Conservation (phyloP, 2,888 invertebrate species). For the Euclidia mi region DNA sequence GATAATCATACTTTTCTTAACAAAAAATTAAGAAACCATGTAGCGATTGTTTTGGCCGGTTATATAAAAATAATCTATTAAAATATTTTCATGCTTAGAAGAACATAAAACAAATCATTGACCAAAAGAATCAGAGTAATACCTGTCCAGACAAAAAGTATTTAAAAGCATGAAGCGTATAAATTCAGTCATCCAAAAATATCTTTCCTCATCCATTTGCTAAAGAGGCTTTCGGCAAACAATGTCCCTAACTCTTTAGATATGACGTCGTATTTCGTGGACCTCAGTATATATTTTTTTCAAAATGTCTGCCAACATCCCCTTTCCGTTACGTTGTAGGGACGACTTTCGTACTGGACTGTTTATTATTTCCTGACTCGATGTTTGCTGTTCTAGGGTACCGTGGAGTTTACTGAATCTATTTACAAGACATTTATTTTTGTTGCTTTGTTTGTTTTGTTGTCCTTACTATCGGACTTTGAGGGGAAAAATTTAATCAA, state of each 20-base stretch:
- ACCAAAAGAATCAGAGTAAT: neutral
- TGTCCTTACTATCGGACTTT: neutral
- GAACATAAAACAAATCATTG: no score
- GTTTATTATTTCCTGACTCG: constrained; percentile 57
- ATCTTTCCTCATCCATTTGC: constrained; percentile 46
- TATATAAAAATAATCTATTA: no score
- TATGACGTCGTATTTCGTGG: constrained; percentile 36
- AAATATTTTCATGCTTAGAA: no score
- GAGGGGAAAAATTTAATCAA: neutral
- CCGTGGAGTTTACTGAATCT: constrained; percentile 1
- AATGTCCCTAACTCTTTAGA: constrained; percentile 37
- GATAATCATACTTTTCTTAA: no score
- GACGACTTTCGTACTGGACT: constrained; percentile 46
- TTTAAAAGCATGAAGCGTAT: constrained; percentile 24
- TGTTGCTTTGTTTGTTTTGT: constrained; percentile 1
- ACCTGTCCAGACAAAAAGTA: constrained; percentile 18
- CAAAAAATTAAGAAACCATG: no score
- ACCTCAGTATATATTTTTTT: constrained; percentile 25
- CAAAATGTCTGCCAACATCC: constrained; percentile 51
- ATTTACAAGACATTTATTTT: neutral
- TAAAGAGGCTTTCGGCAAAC: constrained; percentile 46
- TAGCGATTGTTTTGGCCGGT: no score
- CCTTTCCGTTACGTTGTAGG: constrained; percentile 35
- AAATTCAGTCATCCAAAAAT: constrained; percentile 33
- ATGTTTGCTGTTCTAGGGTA: constrained; percentile 25